Evolutionary conservation across 2,888 invertebrate species (phyloP), one percentile per base, ranked within the genome.

Genomic region (Brachycybe producta): DNA sequence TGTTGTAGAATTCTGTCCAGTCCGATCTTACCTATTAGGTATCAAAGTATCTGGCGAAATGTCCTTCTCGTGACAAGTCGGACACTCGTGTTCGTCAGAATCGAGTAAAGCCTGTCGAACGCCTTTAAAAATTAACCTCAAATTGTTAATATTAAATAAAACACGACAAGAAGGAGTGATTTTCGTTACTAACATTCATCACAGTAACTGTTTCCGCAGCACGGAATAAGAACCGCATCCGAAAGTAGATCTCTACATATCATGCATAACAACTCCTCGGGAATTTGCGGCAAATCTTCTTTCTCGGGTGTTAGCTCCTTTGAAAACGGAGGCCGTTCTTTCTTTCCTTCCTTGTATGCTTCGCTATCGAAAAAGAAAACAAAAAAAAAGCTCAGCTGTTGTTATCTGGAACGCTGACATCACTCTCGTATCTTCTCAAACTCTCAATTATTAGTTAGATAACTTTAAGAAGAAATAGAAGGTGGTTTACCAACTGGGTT

Each of bases 201-300:
- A 68, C 98, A 98, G 71, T 91, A 98, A 8, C 92, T 92, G 67
- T 88, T 88, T 3, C 95, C 97, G 68, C 98, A 98, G 66, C 97
- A 98, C 0, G 92, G 91, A 65, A 94, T 91, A 78, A 97, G 84
- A 26, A 97, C 94, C 32, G 97, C 97, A 69, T 98, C 97, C 0
- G 82, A 80, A 55, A 95, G 76, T 35, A 97, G 72, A 67, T 92
- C 90, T 46, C 86, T 78, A 68, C 98, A 98, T 51, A 98, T 77
- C 51, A 81, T 82, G 70, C 98, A 98, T 40, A 87, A 72, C 42
- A 97, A 71, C 65, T 95, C 94, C 56, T 86, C 84, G 0, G 95
- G 95, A 49, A 95, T 82, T 60, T 82, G 79, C 2, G 58, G 50
- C 28, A 28, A 15, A n/a, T 32, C 56, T n/a, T 49, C 56, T 40